Base-by-base conservation (phyloP, 2,797 vertebrate genomes). In the Xiphorhynchus erythropygius region DNA sequence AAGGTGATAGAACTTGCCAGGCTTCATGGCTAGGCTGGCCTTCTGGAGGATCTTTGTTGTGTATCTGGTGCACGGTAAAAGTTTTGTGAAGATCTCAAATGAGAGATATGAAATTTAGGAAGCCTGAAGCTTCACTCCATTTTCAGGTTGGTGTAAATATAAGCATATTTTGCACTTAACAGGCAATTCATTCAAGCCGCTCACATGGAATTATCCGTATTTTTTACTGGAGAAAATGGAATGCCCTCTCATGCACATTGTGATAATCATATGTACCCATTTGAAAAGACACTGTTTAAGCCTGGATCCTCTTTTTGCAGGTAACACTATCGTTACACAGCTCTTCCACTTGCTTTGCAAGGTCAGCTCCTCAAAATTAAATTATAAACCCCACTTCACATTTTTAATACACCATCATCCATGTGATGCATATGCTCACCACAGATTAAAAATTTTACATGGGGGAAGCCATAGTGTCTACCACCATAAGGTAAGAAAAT, bases 91-190 rank as follows among this genome's bases (percentile, higher is more conserved):
- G 11, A 74, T 42, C 23, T 70, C 30, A 75, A 71, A 50, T 44
- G 35, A 65, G 30, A 84, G 35, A 68, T 13, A 32, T 4, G 27
- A 76, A 81, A 85, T 69, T 73, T 22, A 77, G 37, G 27, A 67
- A 80, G 67, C 39, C 28, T 52, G 41, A 76, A 77, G 46, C 30
- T 24, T 27, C 85, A 87, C 60, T 97, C 87, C 81, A 60, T 59
- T 85, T 73, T 94, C 47, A 76, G 57, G 64, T 41, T 60, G 78
- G 57, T 91, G 78, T 76, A 87, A 83, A 91, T 73, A 90, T 78
- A 93, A 95, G 44, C 41, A 63, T 57, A 92, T 87, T 96, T 96
- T 94, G 77, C 74, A 67, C 41, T 96, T 80, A 83, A 91, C 47
- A 73, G 41, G 64, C 85, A 96, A 95, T 93, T 93, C 59, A 84